Conservation (phyloP, 2,113 vertebrate genomes). For the Mesoclemmys tuberculata region DNA sequence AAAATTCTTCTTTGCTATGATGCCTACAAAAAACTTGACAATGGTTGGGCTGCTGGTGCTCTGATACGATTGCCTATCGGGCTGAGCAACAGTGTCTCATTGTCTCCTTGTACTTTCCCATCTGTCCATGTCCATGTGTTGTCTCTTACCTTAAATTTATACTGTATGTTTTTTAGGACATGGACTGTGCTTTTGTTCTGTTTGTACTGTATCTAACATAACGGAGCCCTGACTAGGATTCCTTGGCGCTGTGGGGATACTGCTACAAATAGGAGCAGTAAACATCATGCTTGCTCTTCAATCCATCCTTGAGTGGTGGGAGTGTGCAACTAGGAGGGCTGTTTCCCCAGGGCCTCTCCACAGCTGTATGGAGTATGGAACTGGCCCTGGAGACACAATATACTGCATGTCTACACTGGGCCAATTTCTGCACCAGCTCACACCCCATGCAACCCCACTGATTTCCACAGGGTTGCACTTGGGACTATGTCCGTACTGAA, state of each 20-base stretch:
- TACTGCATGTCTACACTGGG: not conserved
- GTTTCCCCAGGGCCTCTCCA: not conserved
- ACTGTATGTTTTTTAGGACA: not conserved
- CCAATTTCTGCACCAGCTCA: not conserved
- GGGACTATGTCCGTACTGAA: not conserved
- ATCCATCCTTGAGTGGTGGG: not conserved
- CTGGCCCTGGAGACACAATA: not conserved
- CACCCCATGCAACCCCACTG: not conserved
- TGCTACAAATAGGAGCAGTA: not conserved
- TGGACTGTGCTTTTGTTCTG: not conserved
- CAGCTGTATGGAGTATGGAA: not conserved
- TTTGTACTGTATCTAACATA: rapidly evolving
- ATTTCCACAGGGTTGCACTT: not conserved
- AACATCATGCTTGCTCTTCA: not conserved
- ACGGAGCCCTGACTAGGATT: rapidly evolving
- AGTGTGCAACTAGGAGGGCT: too few relatives aligned
- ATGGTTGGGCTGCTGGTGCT: not conserved
- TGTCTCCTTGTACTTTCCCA: not conserved
- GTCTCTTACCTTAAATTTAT: not conserved
- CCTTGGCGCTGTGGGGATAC: not conserved
- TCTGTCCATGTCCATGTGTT: not conserved
- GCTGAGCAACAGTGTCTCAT: not conserved
- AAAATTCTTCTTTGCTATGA: not conserved
- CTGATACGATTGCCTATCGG: not conserved
- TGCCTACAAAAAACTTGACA: not conserved